Conservation (phyloP, 2,888 invertebrate species). For the Standfussiana lucernea region DNA sequence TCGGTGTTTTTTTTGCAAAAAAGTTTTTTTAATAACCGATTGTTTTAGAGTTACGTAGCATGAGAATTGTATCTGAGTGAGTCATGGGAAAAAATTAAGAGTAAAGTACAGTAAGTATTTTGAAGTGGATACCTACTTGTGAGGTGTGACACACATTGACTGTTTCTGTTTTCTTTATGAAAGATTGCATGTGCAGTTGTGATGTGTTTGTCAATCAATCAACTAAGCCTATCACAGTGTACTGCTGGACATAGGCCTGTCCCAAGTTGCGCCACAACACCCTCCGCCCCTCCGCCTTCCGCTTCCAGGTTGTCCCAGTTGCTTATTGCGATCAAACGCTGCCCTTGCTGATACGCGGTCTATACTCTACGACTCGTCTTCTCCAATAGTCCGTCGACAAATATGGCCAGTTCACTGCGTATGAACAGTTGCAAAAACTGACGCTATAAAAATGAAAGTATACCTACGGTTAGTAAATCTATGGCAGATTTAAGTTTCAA, state of each 20-base stretch:
- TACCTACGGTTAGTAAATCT: too few relatives aligned
- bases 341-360: not conserved
- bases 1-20: too few relatives aligned
- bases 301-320: not conserved
- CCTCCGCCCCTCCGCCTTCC: not conserved
- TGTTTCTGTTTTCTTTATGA: not conserved
- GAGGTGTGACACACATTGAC: not conserved
- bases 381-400: not conserved
- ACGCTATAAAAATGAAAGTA: too few relatives aligned
- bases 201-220: not conserved
- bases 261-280: not conserved
- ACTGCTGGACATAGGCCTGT: not conserved
- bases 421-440: not conserved
- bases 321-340: not conserved
- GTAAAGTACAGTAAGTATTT: not conserved
- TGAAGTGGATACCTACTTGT: not conserved
- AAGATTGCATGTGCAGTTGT: not conserved
- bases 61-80: not conserved
- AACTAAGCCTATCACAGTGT: not conserved
- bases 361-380: not conserved
- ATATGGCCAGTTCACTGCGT: not conserved
- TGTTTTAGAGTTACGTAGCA: conserved; percentile 1
- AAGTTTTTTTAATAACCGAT: conserved; percentile 27
- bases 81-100: not conserved
- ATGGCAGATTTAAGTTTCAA: too few relatives aligned